These are phyloP conservation scores for Burhinus bistriatus DNA, from an alignment of 2,113 vertebrate genomes.

Conservation along the genomic window DNA sequence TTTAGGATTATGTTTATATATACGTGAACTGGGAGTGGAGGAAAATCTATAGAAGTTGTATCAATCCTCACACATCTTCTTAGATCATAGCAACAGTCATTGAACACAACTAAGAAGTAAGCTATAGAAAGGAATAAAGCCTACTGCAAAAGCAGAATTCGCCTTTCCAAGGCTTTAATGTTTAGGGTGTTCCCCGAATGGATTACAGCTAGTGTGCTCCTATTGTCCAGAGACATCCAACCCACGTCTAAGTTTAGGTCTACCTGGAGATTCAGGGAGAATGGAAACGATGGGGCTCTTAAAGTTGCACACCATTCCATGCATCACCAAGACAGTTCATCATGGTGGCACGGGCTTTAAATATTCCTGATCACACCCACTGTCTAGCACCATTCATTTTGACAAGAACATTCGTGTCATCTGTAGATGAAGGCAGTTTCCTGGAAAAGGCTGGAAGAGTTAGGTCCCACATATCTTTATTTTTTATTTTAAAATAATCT, in stretches of 20 bases:
- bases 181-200: neutral
- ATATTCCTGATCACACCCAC: neutral
- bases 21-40: neutral
- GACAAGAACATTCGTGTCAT: neutral
- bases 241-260: neutral
- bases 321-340: no score
- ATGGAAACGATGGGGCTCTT: neutral
- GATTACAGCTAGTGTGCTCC: neutral
- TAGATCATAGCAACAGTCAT: neutral
- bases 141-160: neutral
- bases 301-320: neutral
- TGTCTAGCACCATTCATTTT: neutral
- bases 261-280: neutral
- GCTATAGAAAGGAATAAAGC: neutral
- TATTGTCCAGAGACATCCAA: neutral
- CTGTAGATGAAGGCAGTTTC: neutral
- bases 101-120: neutral
- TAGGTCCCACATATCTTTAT: neutral
- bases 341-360: no score
- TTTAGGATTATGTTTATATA: neutral
- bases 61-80: neutral
- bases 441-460: neutral
- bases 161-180: neutral
- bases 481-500: neutral
- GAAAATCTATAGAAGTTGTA: neutral